These are phyloP conservation scores for Scaeva pyrastri DNA, from an alignment of 2,888 invertebrate species.

Conservation along the genomic window DNA sequence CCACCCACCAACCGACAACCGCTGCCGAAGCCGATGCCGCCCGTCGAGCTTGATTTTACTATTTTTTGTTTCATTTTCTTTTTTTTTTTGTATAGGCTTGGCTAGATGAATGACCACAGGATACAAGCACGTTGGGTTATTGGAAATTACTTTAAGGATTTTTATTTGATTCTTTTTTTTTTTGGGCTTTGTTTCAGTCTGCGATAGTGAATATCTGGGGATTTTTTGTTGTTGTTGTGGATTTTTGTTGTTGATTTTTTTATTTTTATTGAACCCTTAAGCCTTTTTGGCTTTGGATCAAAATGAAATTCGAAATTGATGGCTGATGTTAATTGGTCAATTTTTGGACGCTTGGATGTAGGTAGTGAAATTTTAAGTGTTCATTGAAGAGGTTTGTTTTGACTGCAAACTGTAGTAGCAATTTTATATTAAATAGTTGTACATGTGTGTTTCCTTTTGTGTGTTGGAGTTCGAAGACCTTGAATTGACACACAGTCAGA, in stretches of 20 bases:
- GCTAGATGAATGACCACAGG: constrained; percentile 66
- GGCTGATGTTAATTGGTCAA: constrained; percentile 67
- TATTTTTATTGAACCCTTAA: constrained; percentile 12
- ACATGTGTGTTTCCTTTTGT: background rate
- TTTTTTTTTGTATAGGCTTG: constrained; percentile 41
- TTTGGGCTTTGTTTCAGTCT: constrained; percentile 18
- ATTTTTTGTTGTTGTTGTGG: background rate
- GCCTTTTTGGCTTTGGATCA: constrained; percentile 55
- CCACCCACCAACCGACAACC: too few relatives aligned
- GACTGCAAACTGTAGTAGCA: background rate
- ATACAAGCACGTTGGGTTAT: constrained; percentile 67
- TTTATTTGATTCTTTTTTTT: constrained; percentile 54
- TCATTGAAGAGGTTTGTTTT: constrained; percentile 1
- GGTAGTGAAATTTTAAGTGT: constrained; percentile 35
- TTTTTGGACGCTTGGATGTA: constrained; percentile 24
- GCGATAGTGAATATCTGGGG: constrained; percentile 27
- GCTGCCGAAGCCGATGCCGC: too few relatives aligned
- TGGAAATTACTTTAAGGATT: constrained; percentile 70
- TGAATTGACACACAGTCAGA: background rate
- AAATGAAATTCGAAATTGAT: constrained; percentile 68
- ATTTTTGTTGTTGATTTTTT: background rate
- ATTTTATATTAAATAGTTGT: constrained; percentile 4
- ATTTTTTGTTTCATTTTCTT: background rate
- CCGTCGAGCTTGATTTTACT: background rate
- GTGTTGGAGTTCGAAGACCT: constrained; percentile 17